Conservation (phyloP, 2,888 invertebrate genomes). For the Heliconius sara region DNA sequence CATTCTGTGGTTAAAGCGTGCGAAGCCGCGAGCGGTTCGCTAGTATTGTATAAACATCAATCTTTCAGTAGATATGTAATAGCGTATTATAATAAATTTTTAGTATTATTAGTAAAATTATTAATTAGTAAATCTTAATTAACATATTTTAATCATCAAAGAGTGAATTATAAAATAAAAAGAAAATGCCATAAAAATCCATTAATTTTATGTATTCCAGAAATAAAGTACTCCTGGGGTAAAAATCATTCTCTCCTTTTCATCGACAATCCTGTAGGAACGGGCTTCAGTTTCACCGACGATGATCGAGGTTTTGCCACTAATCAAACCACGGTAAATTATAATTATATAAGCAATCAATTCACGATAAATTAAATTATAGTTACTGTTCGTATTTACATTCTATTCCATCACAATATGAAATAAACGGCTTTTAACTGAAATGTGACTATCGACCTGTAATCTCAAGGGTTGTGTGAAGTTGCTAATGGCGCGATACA, state of each 20-base stretch:
- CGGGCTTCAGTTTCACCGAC: constrained; percentile 87
- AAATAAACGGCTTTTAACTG: not conserved
- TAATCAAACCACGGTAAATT: constrained; percentile 83
- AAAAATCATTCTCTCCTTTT: constrained; percentile 86
- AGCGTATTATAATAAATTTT: too few relatives aligned
- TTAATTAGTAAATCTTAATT: too few relatives aligned
- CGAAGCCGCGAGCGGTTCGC: too few relatives aligned
- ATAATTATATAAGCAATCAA: not conserved
- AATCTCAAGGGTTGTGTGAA: too few relatives aligned
- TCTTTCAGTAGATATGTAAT: too few relatives aligned
- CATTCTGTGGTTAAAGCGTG: too few relatives aligned
- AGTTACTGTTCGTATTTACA: not conserved
- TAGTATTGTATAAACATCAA: too few relatives aligned
- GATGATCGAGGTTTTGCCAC: constrained; percentile 85
- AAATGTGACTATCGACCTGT: too few relatives aligned
- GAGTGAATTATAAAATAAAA: not conserved
- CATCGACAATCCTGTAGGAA: constrained; percentile 88
- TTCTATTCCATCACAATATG: not conserved
- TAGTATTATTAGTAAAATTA: too few relatives aligned
- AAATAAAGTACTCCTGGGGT: constrained; percentile 85
- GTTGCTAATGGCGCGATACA: too few relatives aligned
- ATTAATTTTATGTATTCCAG: constrained; percentile 55
- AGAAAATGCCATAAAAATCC: not conserved
- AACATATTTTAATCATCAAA: too few relatives aligned
- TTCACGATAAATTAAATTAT: not conserved